Evolutionary conservation across 2,113 vertebrate genomes (phyloP).

Genomic region (Scolopax mira): DNA sequence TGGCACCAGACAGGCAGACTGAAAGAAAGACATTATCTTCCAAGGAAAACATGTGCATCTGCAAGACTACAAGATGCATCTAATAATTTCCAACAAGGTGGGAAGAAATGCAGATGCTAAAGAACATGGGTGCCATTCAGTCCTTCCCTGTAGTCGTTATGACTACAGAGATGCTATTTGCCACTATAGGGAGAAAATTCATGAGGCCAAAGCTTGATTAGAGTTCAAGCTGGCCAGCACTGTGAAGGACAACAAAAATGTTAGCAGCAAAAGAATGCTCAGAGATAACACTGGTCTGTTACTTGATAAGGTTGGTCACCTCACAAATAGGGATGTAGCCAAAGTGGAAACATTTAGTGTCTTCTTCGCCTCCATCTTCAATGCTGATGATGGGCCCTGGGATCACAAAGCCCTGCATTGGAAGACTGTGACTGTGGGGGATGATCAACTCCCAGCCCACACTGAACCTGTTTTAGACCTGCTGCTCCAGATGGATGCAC

Average conservation of each 20-base stretch:
- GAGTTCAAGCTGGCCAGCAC: not conserved
- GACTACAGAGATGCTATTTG: not conserved
- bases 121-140: fast-evolving
- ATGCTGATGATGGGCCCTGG: too few species aligned
- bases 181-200: not conserved
- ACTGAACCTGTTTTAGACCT: not conserved
- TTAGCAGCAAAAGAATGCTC: not conserved
- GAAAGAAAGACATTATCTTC: not conserved
- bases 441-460: not conserved
- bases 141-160: not conserved
- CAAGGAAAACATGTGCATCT: not conserved
- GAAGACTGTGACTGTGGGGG: too few species aligned
- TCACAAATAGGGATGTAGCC: not conserved
- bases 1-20: not conserved
- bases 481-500: not conserved
- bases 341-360: not conserved
- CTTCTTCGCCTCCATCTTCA: not conserved
- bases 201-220: not conserved
- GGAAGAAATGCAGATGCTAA: not conserved
- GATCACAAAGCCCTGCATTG: too few species aligned
- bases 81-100: not conserved
- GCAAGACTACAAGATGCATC: not conserved
- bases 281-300: not conserved
- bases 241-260: not conserved
- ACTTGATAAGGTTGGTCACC: not conserved